Base-by-base conservation (phyloP, 2,113 vertebrate genomes). In the Geothlypis trichas region DNA sequence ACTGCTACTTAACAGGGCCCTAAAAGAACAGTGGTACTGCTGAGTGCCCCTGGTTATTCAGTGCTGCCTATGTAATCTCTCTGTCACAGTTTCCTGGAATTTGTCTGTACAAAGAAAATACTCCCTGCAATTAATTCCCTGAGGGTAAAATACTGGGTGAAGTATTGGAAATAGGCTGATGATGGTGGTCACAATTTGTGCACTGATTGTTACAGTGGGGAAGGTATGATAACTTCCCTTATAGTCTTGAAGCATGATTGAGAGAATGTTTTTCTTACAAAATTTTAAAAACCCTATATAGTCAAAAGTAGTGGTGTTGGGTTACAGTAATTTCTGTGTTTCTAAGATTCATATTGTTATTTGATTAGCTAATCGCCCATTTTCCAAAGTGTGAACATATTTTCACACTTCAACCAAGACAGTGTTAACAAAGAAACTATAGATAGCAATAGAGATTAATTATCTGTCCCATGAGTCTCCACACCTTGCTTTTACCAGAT, bases 381-480 rank as follows among this genome's bases (percentile, higher is more conserved):
- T 98, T 98, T 97, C 96, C 96, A 96, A 98, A 97, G 98, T 97
- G 98, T 97, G 98, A 98, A 98, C 97, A 58, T 98, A 97, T 97
- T 98, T 98, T 98, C 98, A 97, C 98, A 98, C 98, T 97, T 98
- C 97, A 96, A 92, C 97, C 93, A 98, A 98, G 97, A 94, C 95
- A 93, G 97, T 97, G 97, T 98, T 98, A 98, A 98, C 98, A 98
- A 98, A 98, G 98, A 97, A 98, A 98, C 98, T 98, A 98, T 97
- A 98, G 98, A 98, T 98, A 98, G 97, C 97, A 98, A 96, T 98
- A 97, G 97, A 98, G 98, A 98, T 98, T 98, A 98, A 98, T 98
- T 98, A 98, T 98, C 97, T 98, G 95, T 97, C 79, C 66, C 97
- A 97, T 96, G 97, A 97, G 95, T 97, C 96, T 96, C 97, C 28